Conservation (phyloP, 2,888 invertebrate genomes). For the Leucania comma region DNA sequence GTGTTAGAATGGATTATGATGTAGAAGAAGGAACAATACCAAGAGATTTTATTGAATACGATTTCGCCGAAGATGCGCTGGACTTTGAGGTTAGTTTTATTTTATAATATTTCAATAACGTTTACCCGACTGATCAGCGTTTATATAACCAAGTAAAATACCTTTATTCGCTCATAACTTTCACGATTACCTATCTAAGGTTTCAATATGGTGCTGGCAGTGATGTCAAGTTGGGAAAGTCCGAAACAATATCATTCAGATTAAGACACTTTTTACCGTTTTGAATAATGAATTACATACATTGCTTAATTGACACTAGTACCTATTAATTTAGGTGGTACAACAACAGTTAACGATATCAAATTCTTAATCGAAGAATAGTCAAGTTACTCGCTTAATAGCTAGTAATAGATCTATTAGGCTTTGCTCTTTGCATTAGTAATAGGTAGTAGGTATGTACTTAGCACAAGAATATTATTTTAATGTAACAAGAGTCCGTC, state of each 20-base stretch:
- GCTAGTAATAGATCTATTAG: not conserved
- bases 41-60: constrained; percentile 83
- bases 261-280: not conserved
- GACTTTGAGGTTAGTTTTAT: constrained; percentile 87
- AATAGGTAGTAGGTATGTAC: no score
- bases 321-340: constrained; percentile 4
- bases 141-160: not conserved
- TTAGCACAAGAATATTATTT: not conserved
- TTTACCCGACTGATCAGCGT: not conserved
- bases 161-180: not conserved
- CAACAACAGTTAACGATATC: not conserved
- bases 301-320: not conserved
- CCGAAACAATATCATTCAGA: not conserved
- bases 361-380: not conserved
- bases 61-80: constrained; percentile 87
- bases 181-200: not conserved
- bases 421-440: not conserved
- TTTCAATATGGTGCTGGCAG: not conserved
- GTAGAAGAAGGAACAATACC: constrained; percentile 85
- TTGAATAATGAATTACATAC: not conserved
- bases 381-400: not conserved
- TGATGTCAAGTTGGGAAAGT: not conserved
- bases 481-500: not conserved
- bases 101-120: not conserved
- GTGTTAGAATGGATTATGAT: constrained; percentile 81